Evolutionary conservation across 2,888 invertebrate species (phyloP), one percentile per base, ranked within the genome.

Genomic region (Tiliacea citrago): DNA sequence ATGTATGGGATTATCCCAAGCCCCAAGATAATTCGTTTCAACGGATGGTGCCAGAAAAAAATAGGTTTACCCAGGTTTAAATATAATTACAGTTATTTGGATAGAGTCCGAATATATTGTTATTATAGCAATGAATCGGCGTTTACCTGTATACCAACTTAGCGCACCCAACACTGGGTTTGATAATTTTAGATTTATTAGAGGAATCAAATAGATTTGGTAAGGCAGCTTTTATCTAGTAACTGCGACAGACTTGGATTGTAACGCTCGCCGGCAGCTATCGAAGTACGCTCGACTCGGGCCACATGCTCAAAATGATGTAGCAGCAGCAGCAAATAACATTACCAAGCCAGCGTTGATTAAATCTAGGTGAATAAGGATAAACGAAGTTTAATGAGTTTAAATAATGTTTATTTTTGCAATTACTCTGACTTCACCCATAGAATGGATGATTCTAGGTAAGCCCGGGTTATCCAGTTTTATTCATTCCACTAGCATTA

Each of bases 1-100:
- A 16, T n/a, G 10, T 51, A 66, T 51, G 66, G 18, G 24, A 62
- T 45, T 18, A 62, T 42, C n/a, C 61, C n/a, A 62, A 45, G 66
- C 51, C 70, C 47, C 13, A 42, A 42, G 21, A 49, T 42, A 58
- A n/a, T 57, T 39, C 12, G 39, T 53, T 18, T 29, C 12, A 29
- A 29, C 24, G 49, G n/a, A 42, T 6, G 29, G 12, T 21, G 47
- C 21, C 49, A 7, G 2, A 70, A 21, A 57, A 9, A 39, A 12
- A 21, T 6, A 16, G 35, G 35, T n/a, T 8, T 39, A 57, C 16
- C 45, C 35, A 39, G 16, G 18, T 55, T 29, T 47, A 29, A 55
- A 24, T 21, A 69, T 18, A 68, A 68, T 57, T 47, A 21, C 16
- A n/a, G 24, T n/a, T 45, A n/a, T 45, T 67, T 45, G 16, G 29